Base-by-base conservation (phyloP, 2,888 invertebrate species). In the Rotaria magnacalcarata region DNA sequence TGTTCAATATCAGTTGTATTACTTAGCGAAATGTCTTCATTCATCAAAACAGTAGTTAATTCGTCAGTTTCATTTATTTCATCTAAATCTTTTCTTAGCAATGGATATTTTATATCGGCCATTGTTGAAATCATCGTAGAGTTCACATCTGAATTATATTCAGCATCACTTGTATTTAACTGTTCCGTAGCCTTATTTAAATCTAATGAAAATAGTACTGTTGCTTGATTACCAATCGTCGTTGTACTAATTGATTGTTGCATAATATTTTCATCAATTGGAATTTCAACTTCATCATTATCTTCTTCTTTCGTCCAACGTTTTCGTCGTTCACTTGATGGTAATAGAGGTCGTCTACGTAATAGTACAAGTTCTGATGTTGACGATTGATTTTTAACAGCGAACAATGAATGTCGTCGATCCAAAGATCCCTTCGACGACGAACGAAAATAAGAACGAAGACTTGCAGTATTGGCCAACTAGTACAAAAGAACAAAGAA, bases 211-310 rank as follows among this genome's bases (percentile, higher is more conserved):
- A 27, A 34, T 34, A 67, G 14, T 34, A 34, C 34, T 27, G 67
- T 67, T 34, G 67, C 4, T 34, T 67, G 5, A 34, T 67, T 67
- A 7, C 34, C 67, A 19, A 34, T 19, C 3, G 67, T 67, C 6
- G 19, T 34, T 19, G 16, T 6, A 67, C 67, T 67, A 67, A 14
- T 67, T 19, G 10, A 41, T 67, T 67, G 67, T 16, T 67, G 19
- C 3, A 41, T 14, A 34, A 16, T 16, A 6, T 16, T 67, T 41
- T 80, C 80, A 80, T 80, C 80, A 47, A 47, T 47, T 19, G 41
- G 80, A 47, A 80, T 80, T 47, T 80, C 80, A 21, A 67, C 10
- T 67, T 67, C 67, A 67, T 67, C 67, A 67, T 67, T 16, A 27
- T 27, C n/a, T 67, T 67, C 67, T n/a, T 80, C 47, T 11, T 43